Percentiles rank a stretch among this genome's conserved stretches.
Evolutionary conservation across 2,888 invertebrate genomes (phyloP).

Genomic region (Actias luna): DNA sequence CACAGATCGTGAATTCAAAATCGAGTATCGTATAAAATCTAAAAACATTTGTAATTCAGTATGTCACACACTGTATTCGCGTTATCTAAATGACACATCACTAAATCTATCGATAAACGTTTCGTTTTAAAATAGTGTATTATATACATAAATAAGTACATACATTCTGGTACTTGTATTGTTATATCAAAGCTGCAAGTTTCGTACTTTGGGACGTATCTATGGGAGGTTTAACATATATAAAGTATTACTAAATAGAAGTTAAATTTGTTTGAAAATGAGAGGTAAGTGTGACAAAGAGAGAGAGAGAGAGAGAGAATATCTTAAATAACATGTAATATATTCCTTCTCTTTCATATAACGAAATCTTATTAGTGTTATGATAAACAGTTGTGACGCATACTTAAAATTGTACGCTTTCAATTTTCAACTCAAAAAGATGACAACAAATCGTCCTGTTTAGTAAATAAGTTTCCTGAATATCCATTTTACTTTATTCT

Average conservation of each 20-base stretch:
- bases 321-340: no score
- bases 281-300: no score
- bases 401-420: no score
- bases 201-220: not conserved
- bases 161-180: not conserved
- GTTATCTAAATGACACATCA: not conserved
- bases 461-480: no score
- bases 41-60: not conserved
- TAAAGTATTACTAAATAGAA: no score
- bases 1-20: not conserved
- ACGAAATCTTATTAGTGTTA: no score
- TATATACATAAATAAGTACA: slow-evolving; percentile 6
- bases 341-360: no score
- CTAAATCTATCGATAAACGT: not conserved
- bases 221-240: not conserved
- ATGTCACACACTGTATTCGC: not conserved
- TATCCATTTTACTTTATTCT: no score
- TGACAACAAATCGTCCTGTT: not conserved
- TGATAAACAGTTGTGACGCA: no score
- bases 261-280: no score
- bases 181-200: not conserved
- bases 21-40: not conserved
- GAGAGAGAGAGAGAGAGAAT: no score
- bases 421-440: no score
- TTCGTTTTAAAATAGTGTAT: not conserved